Evolutionary conservation across 2,888 invertebrate species (phyloP).

Genomic region (Acanthosepion esculentum): DNA sequence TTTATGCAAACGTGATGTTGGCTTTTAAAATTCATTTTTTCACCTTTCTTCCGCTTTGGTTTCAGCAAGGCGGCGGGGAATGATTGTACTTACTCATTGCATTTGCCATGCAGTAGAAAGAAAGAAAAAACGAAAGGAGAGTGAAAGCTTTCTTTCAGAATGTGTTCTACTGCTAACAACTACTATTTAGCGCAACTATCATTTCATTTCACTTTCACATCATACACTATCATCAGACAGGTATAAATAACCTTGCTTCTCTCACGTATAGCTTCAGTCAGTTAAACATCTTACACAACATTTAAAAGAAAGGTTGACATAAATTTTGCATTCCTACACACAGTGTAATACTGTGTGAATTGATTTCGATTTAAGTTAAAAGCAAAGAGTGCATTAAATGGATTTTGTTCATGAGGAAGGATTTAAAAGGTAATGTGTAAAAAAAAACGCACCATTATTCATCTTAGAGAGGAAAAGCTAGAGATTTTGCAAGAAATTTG

Average conservation of each 20-base stretch:
- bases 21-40: neutral
- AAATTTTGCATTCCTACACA: conserved; percentile 33
- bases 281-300: neutral
- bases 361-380: neutral
- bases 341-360: neutral
- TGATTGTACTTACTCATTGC: neutral
- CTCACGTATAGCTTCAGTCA: neutral
- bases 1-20: neutral
- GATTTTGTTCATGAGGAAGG: neutral
- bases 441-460: neutral
- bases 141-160: neutral
- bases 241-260: neutral
- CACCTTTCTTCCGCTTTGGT: neutral
- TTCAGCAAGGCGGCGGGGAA: neutral
- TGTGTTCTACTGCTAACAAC: neutral
- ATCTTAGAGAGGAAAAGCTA: neutral
- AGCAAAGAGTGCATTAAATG: neutral
- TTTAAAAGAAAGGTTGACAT: neutral
- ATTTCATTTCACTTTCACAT: neutral
- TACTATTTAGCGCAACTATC: conserved; percentile 33
- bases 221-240: neutral
- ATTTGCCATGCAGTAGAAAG: neutral
- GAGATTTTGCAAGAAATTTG: neutral
- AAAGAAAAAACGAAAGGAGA: neutral
- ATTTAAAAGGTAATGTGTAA: neutral